A percentile compares a stretch with the other conserved stretches of the same genome.
These are phyloP conservation scores for Nymphalis polychloros DNA, from an alignment of 2,888 invertebrate species.

Conservation along the genomic window DNA sequence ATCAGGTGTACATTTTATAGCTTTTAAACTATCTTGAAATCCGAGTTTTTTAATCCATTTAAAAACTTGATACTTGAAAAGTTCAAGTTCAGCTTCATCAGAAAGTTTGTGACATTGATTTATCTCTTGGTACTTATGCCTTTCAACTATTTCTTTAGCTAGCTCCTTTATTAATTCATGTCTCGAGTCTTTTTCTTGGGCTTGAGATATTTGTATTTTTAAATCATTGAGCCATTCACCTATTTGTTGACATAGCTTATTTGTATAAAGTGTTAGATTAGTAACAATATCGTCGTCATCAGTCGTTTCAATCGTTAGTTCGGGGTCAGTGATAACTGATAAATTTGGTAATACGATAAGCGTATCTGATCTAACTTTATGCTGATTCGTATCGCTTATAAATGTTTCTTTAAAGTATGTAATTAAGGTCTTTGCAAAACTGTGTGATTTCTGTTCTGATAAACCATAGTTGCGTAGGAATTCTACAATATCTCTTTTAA, in stretches of 20 bases:
- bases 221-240: conserved; percentile 57
- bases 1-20: conserved; percentile 51
- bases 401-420: conserved; percentile 42
- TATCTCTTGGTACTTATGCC: conserved; percentile 59
- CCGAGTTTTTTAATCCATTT: conserved; percentile 65
- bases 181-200: conserved; percentile 45
- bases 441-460: conserved; percentile 45
- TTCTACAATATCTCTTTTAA: conserved; percentile 47
- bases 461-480: conserved; percentile 47
- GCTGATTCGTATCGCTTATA: conserved; percentile 21
- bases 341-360: conserved; percentile 49
- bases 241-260: conserved; percentile 52
- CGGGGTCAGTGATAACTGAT: not conserved
- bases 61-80: conserved; percentile 66
- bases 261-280: conserved; percentile 29
- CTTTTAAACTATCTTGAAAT: conserved; percentile 50
- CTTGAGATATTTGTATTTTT: conserved; percentile 44
- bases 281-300: conserved; percentile 35
- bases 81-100: conserved; percentile 56
- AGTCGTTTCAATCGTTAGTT: conserved; percentile 24
- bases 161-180: conserved; percentile 54
- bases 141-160: conserved; percentile 62
- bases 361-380: conserved; percentile 40
- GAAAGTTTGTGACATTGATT: conserved; percentile 45
- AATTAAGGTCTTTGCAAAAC: conserved; percentile 46